Base-by-base conservation (phyloP, 2,888 invertebrate genomes). In the Ariolimax columbianus region DNA sequence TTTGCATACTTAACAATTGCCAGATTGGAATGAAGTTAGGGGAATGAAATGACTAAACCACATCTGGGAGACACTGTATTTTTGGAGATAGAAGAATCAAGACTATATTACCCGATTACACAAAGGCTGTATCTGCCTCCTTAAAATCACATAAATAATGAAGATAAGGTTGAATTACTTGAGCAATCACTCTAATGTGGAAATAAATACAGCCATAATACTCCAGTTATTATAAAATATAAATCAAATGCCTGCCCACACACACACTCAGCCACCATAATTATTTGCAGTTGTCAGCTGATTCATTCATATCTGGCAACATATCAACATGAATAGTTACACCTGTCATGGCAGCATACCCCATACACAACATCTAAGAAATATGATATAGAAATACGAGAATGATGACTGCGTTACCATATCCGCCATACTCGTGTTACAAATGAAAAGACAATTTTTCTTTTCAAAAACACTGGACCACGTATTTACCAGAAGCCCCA, bases 141-240 rank as follows among this genome's bases (percentile, higher is more conserved):
- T 23, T 23, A 55, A 23, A 23, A 55, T 55, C 55, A 55, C 55
- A 55, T 55, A 55, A 55, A 55, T 55, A 55, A 55, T 11, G 19
- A 6, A 55, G 23, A 14, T 47, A 7, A 47, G 55, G 23, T n/a
- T n/a, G n/a, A 23, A 55, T 55, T 55, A 55, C 55, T 55, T 63
- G 59, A n/a, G 59, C 59, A 63, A 63, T 63, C 3, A 63, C 59
- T 63, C 7, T n/a, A 26, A 75, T 75, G 33, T 36, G 43, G 30
- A 51, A 75, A 75, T 51, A 75, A 75, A 75, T 51, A 75, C 23
- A 36, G 75, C 33, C 30, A 75, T 75, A 75, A 51, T 75, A 51
- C 75, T 75, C 75, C 75, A 23, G 51, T 51, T 75, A 75, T 47
- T 43, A 75, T 33, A 33, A 3, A 55, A 33, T 33, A 75, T 51